Conservation (phyloP, 2,113 vertebrate species). For the Atrichornis clamosus region DNA sequence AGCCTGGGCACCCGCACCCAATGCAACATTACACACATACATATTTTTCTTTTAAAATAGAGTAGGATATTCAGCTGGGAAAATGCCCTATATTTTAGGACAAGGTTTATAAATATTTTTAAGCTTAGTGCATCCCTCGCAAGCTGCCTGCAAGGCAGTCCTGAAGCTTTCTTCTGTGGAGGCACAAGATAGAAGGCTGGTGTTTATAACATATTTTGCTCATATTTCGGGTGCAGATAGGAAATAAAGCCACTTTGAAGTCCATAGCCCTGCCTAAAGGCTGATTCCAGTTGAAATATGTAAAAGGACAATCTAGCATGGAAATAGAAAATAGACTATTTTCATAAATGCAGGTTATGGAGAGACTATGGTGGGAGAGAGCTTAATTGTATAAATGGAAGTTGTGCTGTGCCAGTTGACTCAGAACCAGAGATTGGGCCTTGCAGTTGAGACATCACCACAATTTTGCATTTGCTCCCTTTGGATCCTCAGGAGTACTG, state of each 20-base stretch:
- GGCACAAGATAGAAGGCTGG: not conserved
- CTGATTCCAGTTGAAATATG: not conserved
- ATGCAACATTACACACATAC: accelerated
- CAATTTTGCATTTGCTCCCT: not conserved
- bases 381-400: not conserved
- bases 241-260: not conserved
- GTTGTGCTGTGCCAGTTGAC: not conserved
- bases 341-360: not conserved
- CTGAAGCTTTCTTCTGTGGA: not conserved
- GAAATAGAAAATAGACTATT: not conserved
- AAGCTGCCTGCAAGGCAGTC: not conserved
- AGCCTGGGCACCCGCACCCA: not conserved
- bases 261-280: not conserved
- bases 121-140: not conserved
- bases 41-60: not conserved
- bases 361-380: not conserved
- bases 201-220: not conserved
- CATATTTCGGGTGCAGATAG: not conserved
- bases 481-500: not conserved
- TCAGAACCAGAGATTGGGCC: not conserved
- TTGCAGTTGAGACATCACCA: not conserved
- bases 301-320: not conserved
- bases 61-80: not conserved
- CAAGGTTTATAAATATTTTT: not conserved
- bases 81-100: not conserved